A percentile compares a stretch with the other conserved stretches of the same genome.
phyloP scores from a whole-genome alignment of 2,113 vertebrate genomes.

The Pseudolaguvia tuberculata region DNA sequence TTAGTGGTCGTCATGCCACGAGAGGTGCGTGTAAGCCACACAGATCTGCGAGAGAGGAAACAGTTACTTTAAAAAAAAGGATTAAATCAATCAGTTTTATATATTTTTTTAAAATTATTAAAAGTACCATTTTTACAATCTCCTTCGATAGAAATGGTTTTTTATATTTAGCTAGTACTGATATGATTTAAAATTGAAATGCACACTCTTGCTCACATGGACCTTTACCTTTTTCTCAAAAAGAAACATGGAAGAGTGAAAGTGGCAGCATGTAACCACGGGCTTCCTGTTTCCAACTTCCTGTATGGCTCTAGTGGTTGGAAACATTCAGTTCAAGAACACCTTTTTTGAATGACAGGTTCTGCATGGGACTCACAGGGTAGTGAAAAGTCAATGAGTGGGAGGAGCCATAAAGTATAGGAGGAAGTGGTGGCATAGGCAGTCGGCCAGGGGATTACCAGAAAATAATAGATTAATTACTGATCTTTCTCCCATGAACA shows the following conservation, averaged over 20 bases:
- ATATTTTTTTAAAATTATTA: neutral
- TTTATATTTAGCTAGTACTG: conserved; percentile 13
- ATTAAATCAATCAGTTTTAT: neutral
- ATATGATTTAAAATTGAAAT: conserved; percentile 18
- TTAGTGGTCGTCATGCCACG: conserved; percentile 79
- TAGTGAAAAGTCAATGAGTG: neutral
- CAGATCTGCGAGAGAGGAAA: conserved; percentile 61
- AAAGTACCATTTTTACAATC: neutral
- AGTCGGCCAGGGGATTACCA: conserved; percentile 45
- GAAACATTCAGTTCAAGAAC: conserved; percentile 26
- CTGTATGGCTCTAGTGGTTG: conserved; percentile 37
- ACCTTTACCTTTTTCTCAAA: conserved; percentile 2
- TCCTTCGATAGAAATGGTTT: conserved; percentile 1
- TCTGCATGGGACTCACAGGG: conserved; percentile 19
- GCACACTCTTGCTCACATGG: conserved; percentile 28
- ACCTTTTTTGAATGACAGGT: conserved; percentile 26
- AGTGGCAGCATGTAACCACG: conserved; percentile 36
- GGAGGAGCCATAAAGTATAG: conserved; percentile 2
- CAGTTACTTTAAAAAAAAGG: conserved; percentile 2
- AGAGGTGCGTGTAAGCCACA: conserved; percentile 63
- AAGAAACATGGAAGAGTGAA: conserved; percentile 41
- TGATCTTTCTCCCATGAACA: neutral
- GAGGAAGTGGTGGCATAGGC: conserved; percentile 41
- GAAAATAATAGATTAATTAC: neutral
- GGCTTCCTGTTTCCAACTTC: conserved; percentile 48